Evolutionary conservation across 1,140 invertebrate species (phyloP).

Genomic region (Cecropterus lyciades): DNA sequence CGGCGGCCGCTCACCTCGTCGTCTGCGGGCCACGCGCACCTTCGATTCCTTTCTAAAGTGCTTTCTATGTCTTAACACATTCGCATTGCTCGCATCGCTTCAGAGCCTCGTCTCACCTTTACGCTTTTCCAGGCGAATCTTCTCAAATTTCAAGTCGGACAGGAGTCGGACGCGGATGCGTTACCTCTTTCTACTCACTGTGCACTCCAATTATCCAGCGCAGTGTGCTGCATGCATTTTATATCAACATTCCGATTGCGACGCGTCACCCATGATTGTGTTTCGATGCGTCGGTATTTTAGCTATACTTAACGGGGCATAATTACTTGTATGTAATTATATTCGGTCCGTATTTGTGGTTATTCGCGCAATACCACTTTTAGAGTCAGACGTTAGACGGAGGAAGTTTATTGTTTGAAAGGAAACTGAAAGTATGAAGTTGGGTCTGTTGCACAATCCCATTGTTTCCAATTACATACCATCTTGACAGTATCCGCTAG

Average conservation of each 20-base stretch:
- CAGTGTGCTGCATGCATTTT: conserved; percentile 62
- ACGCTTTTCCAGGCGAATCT: conserved; percentile 52
- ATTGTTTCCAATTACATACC: conserved; percentile 53
- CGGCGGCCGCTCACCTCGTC: no score
- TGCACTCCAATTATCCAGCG: conserved; percentile 61
- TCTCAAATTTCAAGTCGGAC: conserved; percentile 52
- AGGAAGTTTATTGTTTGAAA: conserved; percentile 43
- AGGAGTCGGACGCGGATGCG: conserved; percentile 46
- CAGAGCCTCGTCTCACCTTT: conserved; percentile 56
- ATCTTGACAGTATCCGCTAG: conserved; percentile 35
- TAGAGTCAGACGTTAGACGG: conserved; percentile 14
- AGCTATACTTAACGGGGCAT: conserved; percentile 1
- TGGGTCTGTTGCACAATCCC: conserved; percentile 58
- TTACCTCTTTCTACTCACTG: conserved; percentile 46
- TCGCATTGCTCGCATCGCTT: conserved; percentile 44
- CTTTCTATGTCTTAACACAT: conserved; percentile 78
- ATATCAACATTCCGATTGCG: conserved; percentile 70
- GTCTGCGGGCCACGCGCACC: conserved; percentile 54
- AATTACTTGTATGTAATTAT: conserved; percentile 32
- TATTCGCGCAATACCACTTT: conserved; percentile 16
- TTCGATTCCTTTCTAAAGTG: conserved; percentile 81
- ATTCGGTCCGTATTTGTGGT: conserved; percentile 35
- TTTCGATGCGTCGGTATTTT: conserved; percentile 45
- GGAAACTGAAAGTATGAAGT: conserved; percentile 53
- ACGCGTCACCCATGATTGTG: conserved; percentile 65